Evolutionary conservation across 2,888 invertebrate species (phyloP), one percentile per base, ranked within the genome.

Genomic region (Schizotus pectinicornis): DNA sequence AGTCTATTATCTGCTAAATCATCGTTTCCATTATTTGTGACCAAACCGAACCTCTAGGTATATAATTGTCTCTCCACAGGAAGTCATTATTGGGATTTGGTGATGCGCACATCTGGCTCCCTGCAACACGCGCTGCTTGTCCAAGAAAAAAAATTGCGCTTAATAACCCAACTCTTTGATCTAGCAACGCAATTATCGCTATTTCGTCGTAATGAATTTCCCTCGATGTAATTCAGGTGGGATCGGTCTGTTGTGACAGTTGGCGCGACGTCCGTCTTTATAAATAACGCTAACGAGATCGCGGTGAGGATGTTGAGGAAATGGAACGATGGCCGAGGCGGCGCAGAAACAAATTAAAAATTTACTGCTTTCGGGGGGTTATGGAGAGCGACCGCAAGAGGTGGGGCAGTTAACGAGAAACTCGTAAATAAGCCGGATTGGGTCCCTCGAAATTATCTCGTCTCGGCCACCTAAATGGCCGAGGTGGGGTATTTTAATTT

Each of bases 51-150:
- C 52, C 45, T 50, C 53, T 50, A 64, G 63, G 67, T 68, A 65
- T 71, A 72, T 72, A 73, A 74, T 74, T 73, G 73, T 74, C 72
- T 71, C 72, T 69, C 71, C 71, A 64, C 74, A 74, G 74, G 74
- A 74, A 73, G 71, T 74, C 73, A 74, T 73, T 73, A 74, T 71
- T 71, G 71, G n/a, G 69, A 71, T 73, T 72, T 62, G 63, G 62
- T 56, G 60, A 65, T 50, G 67, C 47, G 56, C 68, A 67, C 72
- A 74, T 74, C 71, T 74, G 74, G 74, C 57, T 57, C 34, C 22
- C 22, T 22, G 22, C 69, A 67, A 67, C 65, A 65, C 65, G 63
- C 62, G 64, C 49, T 38, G 22, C 45, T 32, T 45, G 32, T 45
- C 33, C 45, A 8, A 33, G n/a, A 32, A 45, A 12, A 42, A 42